A percentile compares a stretch with the other conserved stretches of the same genome.
Conservation (phyloP, 2,113 vertebrate species). For the Macroglossus sobrinus region DNA sequence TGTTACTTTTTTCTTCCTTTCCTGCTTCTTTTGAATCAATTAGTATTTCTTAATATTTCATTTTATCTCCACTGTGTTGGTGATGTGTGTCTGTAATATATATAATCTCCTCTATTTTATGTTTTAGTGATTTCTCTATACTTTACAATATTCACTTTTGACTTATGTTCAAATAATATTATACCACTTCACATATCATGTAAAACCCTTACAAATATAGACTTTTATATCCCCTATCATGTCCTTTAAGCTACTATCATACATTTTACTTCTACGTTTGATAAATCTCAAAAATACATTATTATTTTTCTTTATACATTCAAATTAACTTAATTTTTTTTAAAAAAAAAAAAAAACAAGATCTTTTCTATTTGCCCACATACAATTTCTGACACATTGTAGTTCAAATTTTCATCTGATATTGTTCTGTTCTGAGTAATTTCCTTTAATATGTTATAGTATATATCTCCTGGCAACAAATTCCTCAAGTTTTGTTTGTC, state of each 20-base stretch:
- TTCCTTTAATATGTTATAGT: neutral
- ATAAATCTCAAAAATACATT: slow-evolving; percentile 19
- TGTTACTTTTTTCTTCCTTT: neutral
- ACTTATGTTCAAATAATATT: neutral
- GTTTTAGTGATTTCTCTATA: neutral
- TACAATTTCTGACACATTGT: neutral
- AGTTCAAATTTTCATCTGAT: neutral
- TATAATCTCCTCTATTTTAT: neutral
- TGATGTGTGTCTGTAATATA: no score
- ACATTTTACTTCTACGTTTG: neutral
- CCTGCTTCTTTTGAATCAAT: slow-evolving; percentile 20
- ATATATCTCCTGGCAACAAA: neutral
- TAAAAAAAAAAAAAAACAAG: slow-evolving; percentile 37
- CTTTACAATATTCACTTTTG: neutral
- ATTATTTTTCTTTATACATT: neutral
- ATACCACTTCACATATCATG: neutral
- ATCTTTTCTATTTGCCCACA: neutral
- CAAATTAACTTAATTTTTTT: neutral
- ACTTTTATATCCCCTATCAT: neutral
- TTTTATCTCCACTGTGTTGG: neutral
- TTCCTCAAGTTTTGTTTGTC: neutral
- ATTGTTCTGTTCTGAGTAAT: slow-evolving; percentile 16
- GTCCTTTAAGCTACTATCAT: neutral
- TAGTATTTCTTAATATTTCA: neutral
- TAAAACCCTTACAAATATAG: neutral